Evolutionary conservation across 1,140 invertebrate species (phyloP), one percentile per base, ranked within the genome.

Genomic region (Lepidotrigona ventralis): DNA sequence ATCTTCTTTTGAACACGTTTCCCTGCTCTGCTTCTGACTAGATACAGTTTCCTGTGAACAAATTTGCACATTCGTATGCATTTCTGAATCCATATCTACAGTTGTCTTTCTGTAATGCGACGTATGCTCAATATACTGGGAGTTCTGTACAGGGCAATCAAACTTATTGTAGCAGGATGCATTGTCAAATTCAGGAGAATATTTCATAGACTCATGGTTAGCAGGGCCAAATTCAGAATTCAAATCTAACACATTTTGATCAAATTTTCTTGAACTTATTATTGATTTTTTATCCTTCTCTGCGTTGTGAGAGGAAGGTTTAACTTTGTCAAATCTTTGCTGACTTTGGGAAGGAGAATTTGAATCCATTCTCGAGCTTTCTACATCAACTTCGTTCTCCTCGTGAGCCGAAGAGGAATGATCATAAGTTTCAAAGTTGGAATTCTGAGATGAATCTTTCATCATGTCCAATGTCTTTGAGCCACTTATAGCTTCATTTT

Each of bases 401-500:
- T 79, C 63, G 0, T 63, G 56, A 17, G 53, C 26, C 0, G 23
- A 21, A 19, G 76, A 46, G 21, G 54, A 26, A 51, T 70, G 29
- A 0, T 74, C 73, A 9, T 84, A 87, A 56, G 56, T 84, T 0
- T 63, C 77, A 3, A 83, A 76, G 66, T 46, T 84, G 19, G 72
- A 86, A 71, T 63, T 85, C 60, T 89, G 89, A 6, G 85, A 72
- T 0, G 91, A 91, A 9, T 92, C 90, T 84, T 91, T 92, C 39
- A 93, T 77, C 93, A 93, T 94, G 5, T 94, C 93, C 11, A 94
- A 72, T 0, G 92, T 94, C 73, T 94, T 94, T 0, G 93, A 93
- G 26, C 91, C 91, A 15, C 87, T 90, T 19, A 94, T 93, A 58
- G 91, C 90, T 54, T 76, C 88, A 60, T 90, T 93, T 76, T 94